Conservation (phyloP, 2,797 vertebrate genomes). For the Lycodopsis pacificus region DNA sequence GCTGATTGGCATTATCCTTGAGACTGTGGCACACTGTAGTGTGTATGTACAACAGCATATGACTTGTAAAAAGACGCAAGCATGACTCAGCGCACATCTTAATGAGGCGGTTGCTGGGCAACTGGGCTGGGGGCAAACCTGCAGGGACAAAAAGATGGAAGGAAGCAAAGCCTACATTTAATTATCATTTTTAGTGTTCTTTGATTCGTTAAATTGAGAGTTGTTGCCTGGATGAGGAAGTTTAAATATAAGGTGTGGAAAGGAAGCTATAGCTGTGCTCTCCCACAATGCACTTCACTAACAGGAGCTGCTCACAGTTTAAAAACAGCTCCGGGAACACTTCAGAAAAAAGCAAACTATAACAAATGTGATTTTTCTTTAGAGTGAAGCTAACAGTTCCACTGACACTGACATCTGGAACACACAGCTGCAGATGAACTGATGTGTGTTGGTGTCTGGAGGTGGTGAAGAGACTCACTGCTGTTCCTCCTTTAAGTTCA, state of each 20-base stretch:
- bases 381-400: too few species aligned
- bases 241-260: background rate
- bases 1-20: conserved; percentile 19
- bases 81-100: conserved; percentile 34
- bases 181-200: background rate
- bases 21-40: conserved; percentile 4
- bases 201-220: background rate
- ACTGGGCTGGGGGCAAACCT: conserved; percentile 6
- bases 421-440: background rate
- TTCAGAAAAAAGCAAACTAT: background rate
- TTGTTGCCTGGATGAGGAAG: background rate
- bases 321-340: background rate
- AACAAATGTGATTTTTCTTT: background rate
- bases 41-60: background rate
- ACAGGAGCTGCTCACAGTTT: background rate
- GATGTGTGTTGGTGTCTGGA: background rate
- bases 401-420: conserved; percentile 4
- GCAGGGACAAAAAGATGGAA: conserved; percentile 3
- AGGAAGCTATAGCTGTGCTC: background rate
- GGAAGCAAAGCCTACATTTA: conserved; percentile 5
- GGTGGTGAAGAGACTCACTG: background rate
- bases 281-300: background rate
- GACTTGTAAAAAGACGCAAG: conserved; percentile 35
- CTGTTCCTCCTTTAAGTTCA: background rate
- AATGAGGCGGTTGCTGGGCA: conserved; percentile 45